Evolutionary conservation across 2,888 invertebrate genomes (phyloP).

Genomic region (Alcis repandata): DNA sequence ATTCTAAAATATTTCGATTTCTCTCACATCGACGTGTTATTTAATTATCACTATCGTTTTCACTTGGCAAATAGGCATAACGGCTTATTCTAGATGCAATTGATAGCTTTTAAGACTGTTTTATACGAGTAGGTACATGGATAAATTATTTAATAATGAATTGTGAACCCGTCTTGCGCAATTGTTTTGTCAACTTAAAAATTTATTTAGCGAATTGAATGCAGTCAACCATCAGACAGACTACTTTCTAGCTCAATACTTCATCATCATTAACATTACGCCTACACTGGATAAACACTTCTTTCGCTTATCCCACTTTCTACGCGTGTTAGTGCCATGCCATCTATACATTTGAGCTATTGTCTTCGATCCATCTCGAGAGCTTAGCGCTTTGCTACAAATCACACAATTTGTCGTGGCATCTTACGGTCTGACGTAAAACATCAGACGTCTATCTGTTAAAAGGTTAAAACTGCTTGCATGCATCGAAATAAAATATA

Average conservation of each 20-base stretch:
- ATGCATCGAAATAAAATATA: background rate
- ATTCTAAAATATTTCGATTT: slow-evolving; percentile 61
- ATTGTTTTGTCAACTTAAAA: background rate
- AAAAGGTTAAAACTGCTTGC: too few species aligned
- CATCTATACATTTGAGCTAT: slow-evolving; percentile 9
- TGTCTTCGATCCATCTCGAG: slow-evolving; percentile 11
- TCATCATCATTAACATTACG: slow-evolving; percentile 22
- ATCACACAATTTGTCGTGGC: background rate
- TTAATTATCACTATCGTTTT: slow-evolving; percentile 31
- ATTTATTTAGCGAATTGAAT: background rate
- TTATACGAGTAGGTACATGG: too few species aligned
- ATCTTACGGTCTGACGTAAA: background rate
- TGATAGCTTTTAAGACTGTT: background rate
- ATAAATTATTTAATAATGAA: too few species aligned
- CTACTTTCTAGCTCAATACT: slow-evolving; percentile 14
- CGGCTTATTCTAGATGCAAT: background rate
- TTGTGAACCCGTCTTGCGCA: too few species aligned
- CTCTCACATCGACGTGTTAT: slow-evolving; percentile 40
- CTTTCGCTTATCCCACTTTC: slow-evolving; percentile 21
- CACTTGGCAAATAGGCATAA: slow-evolving; percentile 4
- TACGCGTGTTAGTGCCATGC: slow-evolving; percentile 6
- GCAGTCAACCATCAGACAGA: background rate
- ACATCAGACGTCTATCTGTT: too few species aligned
- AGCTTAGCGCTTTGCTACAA: slow-evolving; percentile 6
- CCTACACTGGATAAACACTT: slow-evolving; percentile 19